Evolutionary conservation across 2,113 vertebrate genomes (phyloP).

Genomic region (Ageneiosus marmoratus): DNA sequence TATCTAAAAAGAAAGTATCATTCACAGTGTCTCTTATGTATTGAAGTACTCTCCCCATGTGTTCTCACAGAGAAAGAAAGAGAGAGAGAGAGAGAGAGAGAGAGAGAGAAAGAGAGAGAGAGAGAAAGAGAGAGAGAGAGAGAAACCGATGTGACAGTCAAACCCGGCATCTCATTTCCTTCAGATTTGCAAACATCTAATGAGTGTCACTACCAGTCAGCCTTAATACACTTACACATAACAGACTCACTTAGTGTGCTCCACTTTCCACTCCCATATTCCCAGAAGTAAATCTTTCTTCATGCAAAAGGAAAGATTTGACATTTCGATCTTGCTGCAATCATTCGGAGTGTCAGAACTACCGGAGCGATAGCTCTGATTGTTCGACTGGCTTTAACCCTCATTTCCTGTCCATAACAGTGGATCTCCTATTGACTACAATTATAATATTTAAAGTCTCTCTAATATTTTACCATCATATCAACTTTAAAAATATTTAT

Average conservation of each 20-base stretch:
- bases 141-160: slow-evolving; percentile 47
- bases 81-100: not conserved
- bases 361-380: not conserved
- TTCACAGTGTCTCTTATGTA: not conserved
- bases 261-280: slow-evolving; percentile 14
- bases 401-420: slow-evolving; percentile 57
- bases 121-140: not conserved
- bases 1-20: not conserved
- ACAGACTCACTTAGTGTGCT: not conserved
- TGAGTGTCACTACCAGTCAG: slow-evolving; percentile 44
- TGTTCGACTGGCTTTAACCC: not conserved
- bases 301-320: not conserved
- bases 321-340: slow-evolving; percentile 22
- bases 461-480: not conserved
- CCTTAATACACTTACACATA: not conserved
- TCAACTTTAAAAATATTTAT: not conserved
- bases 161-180: slow-evolving; percentile 53
- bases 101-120: slow-evolving; percentile 1
- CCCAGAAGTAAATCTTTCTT: not conserved
- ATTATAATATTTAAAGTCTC: not conserved
- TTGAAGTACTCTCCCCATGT: not conserved
- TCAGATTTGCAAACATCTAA: slow-evolving; percentile 45
- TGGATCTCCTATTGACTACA: not conserved
- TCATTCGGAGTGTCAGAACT: slow-evolving; percentile 19
- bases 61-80: not conserved